phyloP scores from a whole-genome alignment of 37 sponge, comb jelly and placozoan species.

The Halisarca cf. caerulea region DNA sequence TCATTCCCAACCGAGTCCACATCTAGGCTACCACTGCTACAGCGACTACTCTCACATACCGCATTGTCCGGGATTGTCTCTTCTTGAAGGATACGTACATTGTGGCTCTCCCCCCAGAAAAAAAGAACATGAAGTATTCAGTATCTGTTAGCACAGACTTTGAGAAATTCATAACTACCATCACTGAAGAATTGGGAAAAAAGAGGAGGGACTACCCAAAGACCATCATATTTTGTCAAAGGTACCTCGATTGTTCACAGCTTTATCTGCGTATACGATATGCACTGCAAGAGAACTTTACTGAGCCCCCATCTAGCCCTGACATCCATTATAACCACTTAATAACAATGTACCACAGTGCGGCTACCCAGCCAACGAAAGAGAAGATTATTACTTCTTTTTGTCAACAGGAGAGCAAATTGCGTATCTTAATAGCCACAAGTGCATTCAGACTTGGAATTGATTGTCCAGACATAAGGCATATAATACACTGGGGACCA shows the following conservation, averaged over 20 bases:
- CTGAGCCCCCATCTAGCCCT: neutral
- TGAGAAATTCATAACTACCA: neutral
- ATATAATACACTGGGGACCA: too few species aligned
- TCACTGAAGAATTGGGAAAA: neutral
- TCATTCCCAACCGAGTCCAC: slow-evolving; percentile 38
- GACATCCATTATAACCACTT: too few species aligned
- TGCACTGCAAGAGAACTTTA: neutral
- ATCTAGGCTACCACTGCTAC: slow-evolving; percentile 43
- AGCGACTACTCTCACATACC: slow-evolving; percentile 32
- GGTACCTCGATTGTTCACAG: neutral
- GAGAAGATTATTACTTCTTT: too few species aligned
- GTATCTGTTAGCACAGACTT: neutral
- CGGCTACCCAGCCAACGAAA: too few species aligned
- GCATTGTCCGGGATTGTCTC: neutral
- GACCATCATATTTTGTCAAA: neutral
- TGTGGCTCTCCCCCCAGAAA: slow-evolving; percentile 36
- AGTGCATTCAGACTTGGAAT: too few species aligned
- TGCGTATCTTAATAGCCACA: too few species aligned
- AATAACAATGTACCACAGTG: too few species aligned
- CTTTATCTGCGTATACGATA: neutral
- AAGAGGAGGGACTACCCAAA: neutral
- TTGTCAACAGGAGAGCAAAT: too few species aligned
- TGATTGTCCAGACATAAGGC: too few species aligned
- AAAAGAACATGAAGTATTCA: slow-evolving; percentile 13
- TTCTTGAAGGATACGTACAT: slow-evolving; percentile 5